Percentiles rank a stretch among this genome's conserved stretches.
These are phyloP conservation scores for Margarornis squamiger DNA, from an alignment of 2,797 vertebrate species.

Conservation along the genomic window DNA sequence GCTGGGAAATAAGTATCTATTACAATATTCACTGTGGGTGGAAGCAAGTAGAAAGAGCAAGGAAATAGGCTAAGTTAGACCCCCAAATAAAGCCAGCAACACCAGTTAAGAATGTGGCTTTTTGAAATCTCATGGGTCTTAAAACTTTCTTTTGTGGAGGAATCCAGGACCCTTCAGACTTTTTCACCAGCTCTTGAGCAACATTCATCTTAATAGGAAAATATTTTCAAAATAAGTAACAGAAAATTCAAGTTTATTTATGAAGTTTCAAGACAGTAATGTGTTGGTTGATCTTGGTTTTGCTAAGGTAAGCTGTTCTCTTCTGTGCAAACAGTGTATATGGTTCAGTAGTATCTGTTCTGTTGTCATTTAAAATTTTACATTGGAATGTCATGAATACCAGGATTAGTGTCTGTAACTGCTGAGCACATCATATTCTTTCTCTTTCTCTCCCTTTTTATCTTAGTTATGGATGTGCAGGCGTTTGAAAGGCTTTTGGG, in stretches of 20 bases:
- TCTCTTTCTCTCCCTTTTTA: slow-evolving; percentile 51
- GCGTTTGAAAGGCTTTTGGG: slow-evolving; percentile 98
- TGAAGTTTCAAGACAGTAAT: neutral
- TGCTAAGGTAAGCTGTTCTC: neutral
- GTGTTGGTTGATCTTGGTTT: neutral
- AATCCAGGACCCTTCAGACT: neutral
- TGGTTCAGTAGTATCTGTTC: neutral
- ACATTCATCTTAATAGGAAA: neutral
- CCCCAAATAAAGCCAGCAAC: neutral
- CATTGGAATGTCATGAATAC: neutral
- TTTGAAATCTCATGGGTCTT: neutral
- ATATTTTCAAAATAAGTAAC: neutral
- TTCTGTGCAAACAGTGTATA: neutral
- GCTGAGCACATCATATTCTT: neutral
- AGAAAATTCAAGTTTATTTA: neutral
- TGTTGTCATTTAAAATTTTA: neutral
- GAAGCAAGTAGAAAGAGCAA: neutral
- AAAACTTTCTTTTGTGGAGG: neutral
- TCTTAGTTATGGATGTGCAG: slow-evolving; percentile 92
- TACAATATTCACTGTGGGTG: neutral
- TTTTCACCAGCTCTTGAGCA: neutral
- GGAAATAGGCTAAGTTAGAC: neutral
- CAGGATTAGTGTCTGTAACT: neutral
- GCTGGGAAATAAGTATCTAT: neutral
- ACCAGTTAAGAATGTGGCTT: neutral